Base-by-base conservation (phyloP, 2,888 invertebrate genomes). In the Caenorhabditis macrosperma region DNA sequence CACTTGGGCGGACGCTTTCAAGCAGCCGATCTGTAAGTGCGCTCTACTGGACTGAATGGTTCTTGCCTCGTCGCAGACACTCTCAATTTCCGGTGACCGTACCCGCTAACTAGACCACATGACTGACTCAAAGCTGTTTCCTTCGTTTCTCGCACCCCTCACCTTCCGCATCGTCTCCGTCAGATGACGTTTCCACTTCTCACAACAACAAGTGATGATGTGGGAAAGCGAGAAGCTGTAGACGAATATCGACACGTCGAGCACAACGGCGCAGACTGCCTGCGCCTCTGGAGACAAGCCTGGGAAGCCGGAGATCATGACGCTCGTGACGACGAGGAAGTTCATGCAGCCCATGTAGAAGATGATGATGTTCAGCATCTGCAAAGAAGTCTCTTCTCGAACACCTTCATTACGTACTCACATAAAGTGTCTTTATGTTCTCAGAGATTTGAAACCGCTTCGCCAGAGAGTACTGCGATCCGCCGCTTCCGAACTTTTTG, bases 161-260 rank as follows among this genome's bases (percentile, higher is more conserved):
- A 71, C 71, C 71, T 71, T 71, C 33, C 44, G 50, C 61, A 61
- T 52, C 9, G 61, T 71, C 26, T 22, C 15, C 24, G 22, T 38
- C n/a, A 71, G 33, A 15, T 61, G 71, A 54, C 61, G 52, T 61
- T 38, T 54, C 71, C 71, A 71, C 41, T 71, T 71, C 20, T 71
- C 71, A 44, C 71, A 71, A 35, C 54, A 71, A 28, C 54, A 55
- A 12, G 46, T 22, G 26, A 71, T 71, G n/a, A 71, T 63, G 35
- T 71, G 61, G 5, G 71, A 61, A 5, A 71, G 54, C 20, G 44
- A 55, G 26, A 55, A 52, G 33, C 71, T 71, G n/a, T 71, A 71
- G 9, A 63, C 44, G 15, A 71, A 71, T 26, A 71, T 54, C 12
- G 52, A 61, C 20, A 26, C 17, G 44, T 71, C 44, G 10, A 71